These are phyloP conservation scores for Sisor rabdophorus DNA, from an alignment of 2,113 vertebrate species.

Conservation along the genomic window DNA sequence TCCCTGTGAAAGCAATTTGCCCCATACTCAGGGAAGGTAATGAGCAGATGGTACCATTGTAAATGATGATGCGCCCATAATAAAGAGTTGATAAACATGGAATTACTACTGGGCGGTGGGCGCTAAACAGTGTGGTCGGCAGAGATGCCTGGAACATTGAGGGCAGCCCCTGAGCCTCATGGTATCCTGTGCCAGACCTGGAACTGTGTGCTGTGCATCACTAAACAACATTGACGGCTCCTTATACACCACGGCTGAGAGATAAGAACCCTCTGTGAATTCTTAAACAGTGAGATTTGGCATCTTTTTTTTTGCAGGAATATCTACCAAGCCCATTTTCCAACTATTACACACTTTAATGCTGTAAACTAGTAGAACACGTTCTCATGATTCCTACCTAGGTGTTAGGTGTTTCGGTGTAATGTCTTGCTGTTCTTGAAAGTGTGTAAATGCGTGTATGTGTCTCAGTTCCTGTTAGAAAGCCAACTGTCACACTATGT, in stretches of 20 bases:
- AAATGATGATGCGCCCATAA: constrained; percentile 77
- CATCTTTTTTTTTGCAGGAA: background rate
- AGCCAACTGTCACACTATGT: constrained; percentile 36
- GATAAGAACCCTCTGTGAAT: background rate
- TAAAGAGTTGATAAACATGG: constrained; percentile 80
- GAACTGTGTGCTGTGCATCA: constrained; percentile 23
- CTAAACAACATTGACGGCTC: background rate
- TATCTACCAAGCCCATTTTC: background rate
- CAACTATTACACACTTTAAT: background rate
- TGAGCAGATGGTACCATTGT: constrained; percentile 79
- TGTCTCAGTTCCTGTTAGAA: constrained; percentile 38
- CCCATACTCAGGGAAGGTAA: constrained; percentile 73
- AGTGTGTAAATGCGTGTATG: constrained; percentile 12
- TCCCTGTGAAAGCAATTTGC: constrained; percentile 78
- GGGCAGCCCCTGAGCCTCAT: constrained; percentile 37
- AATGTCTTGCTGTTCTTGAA: constrained; percentile 32
- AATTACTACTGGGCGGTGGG: constrained; percentile 72
- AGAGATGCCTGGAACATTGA: constrained; percentile 38
- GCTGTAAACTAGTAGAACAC: background rate
- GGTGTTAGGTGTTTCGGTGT: constrained; percentile 21
- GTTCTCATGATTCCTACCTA: background rate
- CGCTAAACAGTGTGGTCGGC: constrained; percentile 48
- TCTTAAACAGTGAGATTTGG: constrained; percentile 1
- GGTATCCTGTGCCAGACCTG: constrained; percentile 32
- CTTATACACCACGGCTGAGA: constrained; percentile 3